Percentiles rank a stretch among this genome's conserved stretches.
Conservation (phyloP, 2,888 invertebrate genomes). For the Poecilobothrus nobilitatus region DNA sequence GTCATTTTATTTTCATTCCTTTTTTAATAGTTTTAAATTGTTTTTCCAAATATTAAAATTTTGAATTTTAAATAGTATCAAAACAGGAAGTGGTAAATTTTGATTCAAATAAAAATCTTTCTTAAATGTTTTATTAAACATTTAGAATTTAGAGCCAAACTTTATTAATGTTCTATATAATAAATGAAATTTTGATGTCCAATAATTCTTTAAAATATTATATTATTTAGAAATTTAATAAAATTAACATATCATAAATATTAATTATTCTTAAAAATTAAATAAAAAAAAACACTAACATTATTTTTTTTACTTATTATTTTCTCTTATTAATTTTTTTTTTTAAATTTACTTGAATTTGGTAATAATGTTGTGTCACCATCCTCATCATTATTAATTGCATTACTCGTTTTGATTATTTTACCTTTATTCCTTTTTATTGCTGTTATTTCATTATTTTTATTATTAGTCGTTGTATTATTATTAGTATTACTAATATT, state of each 20-base stretch:
- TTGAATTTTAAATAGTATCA: neutral
- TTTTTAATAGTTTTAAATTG: neutral
- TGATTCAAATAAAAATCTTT: no score
- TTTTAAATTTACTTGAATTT: slow-evolving; percentile 8
- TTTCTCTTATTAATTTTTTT: neutral
- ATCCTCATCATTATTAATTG: neutral
- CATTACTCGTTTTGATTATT: neutral
- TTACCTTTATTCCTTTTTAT: neutral
- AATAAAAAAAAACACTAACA: neutral
- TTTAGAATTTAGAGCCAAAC: no score
- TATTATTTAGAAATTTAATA: no score
- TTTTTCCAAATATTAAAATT: slow-evolving; percentile 12
- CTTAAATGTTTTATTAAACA: no score
- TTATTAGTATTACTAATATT: neutral
- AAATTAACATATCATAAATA: no score
- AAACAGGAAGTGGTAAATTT: no score
- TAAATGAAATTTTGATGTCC: no score
- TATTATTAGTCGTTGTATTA: neutral
- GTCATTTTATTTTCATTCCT: slow-evolving; percentile 18
- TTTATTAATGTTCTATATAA: no score
- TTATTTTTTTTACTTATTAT: slow-evolving; percentile 4
- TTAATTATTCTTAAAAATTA: slow-evolving; percentile 1
- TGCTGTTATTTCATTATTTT: neutral
- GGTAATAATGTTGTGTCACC: neutral
- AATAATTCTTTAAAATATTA: no score